Evolutionary conservation across 2,113 vertebrate genomes (phyloP), one percentile per base, ranked within the genome.

Genomic region (Lontra canadensis): DNA sequence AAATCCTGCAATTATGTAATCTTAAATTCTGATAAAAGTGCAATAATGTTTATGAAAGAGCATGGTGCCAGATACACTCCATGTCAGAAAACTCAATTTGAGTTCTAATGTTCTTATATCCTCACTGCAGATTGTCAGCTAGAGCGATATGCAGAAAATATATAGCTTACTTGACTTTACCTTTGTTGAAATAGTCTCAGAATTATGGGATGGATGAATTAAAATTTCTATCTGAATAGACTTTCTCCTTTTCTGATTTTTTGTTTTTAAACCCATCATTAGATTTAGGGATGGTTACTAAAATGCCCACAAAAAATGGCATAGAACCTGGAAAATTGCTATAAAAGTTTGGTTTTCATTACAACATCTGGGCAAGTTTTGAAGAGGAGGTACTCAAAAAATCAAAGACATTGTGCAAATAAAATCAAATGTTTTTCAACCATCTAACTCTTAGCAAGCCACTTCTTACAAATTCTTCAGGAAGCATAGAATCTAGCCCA

Each of bases 51-150:
- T 97, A 74, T 95, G 92, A 98, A 96, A 82, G 88, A 90, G 5
- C 87, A 96, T 96, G 39, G 80, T 97, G 85, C 86, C 97, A 98
- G 97, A 98, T 96, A 97, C 88, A 98, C 69, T 96, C 78, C 61
- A 67, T 67, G 88, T 93, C 92, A 97, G 96, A 96, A 98, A 98
- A 97, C 97, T 95, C 92, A 96, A 96, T 97, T 93, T 94, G 96
- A 98, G 96, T 96, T 79, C 90, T 97, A 96, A 87, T 96, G 96
- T 98, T 98, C 96, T 94, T 97, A n/a, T 78, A 95, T 92, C 97
- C 94, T 92, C 97, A 96, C 94, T 87, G 80, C 49, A 98, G 91
- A 97, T 44, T 97, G 88, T 97, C 95, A 98, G 96, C 93, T 87
- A 92, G 88, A 97, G 57, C 14, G 29, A 97, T 95, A 96, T 61